These are phyloP conservation scores for Cylloceria caligata DNA, from an alignment of 2,888 invertebrate species.

Conservation along the genomic window DNA sequence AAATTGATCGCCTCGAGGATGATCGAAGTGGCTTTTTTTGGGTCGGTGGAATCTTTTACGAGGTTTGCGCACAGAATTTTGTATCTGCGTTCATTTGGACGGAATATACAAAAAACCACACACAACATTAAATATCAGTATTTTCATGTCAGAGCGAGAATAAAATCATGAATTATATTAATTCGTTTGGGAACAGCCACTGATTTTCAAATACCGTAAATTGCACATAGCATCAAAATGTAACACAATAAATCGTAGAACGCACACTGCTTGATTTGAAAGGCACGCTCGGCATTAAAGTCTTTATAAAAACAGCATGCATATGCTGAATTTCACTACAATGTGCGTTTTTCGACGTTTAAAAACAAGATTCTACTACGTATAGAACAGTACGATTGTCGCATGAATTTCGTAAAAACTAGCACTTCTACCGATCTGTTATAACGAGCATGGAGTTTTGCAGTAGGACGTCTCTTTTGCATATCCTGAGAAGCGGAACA, in stretches of 20 bases:
- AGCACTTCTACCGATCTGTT: conserved; percentile 44
- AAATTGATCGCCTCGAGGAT: conserved; percentile 94
- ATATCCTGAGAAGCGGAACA: neutral
- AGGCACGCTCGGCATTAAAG: neutral
- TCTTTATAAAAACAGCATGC: too few species aligned
- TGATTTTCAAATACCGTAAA: neutral
- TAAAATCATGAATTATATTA: conserved; percentile 1
- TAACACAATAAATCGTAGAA: neutral
- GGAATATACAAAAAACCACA: conserved; percentile 65
- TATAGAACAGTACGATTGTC: conserved; percentile 21
- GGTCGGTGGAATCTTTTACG: conserved; percentile 90
- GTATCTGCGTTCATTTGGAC: conserved; percentile 90
- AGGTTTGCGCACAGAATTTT: conserved; percentile 99
- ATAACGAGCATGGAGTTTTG: conserved; percentile 50
- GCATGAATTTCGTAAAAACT: neutral
- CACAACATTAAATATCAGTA: conserved; percentile 48
- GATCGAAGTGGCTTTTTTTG: conserved; percentile 92
- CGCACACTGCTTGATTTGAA: neutral
- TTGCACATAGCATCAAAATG: conserved; percentile 23
- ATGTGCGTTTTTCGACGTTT: conserved; percentile 27
- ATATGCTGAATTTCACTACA: neutral
- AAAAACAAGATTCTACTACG: conserved; percentile 12
- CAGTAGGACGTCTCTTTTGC: conserved; percentile 3
- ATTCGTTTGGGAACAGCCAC: neutral
- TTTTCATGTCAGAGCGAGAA: conserved; percentile 67